Evolutionary conservation across 2,113 vertebrate species (phyloP), one percentile per base, ranked within the genome.

Genomic region (Anas platyrhynchos): DNA sequence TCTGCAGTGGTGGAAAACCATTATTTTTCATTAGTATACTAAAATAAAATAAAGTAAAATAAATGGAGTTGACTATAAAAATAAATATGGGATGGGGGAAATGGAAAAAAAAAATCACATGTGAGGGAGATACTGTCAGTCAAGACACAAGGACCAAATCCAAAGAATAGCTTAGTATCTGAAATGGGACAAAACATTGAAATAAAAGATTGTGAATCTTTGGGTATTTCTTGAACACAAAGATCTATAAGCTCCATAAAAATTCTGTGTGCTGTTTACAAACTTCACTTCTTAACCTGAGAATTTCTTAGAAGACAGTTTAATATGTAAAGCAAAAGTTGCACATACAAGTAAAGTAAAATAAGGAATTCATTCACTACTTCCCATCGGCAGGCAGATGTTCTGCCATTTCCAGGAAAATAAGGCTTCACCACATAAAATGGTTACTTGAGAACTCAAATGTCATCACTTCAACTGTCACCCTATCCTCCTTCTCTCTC

Each of bases 141-240:
- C 20, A 81, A 27, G 21, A 69, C 23, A 61, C 6, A 43, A 81
- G 16, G 25, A 62, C 13, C 7, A 48, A n/a, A 62, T 81, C 23
- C 41, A 62, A 86, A 56, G 26, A 43, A 55, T 43, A 56, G 31
- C 6, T 48, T 48, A 38, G 8, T 62, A 29, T 56, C 25, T 26
- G 21, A 50, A 58, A 71, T 22, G 7, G 31, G 43, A 72, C 18
- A 38, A 83, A 48, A 16, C 16, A 48, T 73, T 71, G 63, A 71
- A 43, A 16, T 56, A 13, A 11, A 54, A 38, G 46, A 16, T 25
- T 58, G 15, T 41, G 18, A 50, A 32, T 62, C 59, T 66, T 74
- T 0, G 0, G 8, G 31, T 16, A 11, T 6, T 76, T 7, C 16
- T 2, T 36, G 56, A 26, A 5, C 12, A 29, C 1, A 36, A 61